Conservation (phyloP, 2,113 vertebrate genomes). For the Malurus melanocephalus region DNA sequence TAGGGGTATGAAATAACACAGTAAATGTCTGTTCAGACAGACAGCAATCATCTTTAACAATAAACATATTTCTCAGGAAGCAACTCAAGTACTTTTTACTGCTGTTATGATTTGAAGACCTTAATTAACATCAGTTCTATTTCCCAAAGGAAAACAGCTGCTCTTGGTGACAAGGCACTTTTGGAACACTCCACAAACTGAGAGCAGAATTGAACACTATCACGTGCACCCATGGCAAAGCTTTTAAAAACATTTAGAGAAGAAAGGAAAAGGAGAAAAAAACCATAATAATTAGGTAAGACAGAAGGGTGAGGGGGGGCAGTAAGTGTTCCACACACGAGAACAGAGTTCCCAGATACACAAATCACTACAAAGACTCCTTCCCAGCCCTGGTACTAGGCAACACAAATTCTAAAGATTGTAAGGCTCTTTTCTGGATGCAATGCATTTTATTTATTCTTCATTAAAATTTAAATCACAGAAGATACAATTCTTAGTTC, state of each 20-base stretch:
- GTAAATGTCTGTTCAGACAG: neutral
- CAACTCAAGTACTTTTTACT: neutral
- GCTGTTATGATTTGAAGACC: neutral
- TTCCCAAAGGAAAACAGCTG: slow-evolving; percentile 32
- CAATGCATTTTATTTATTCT: neutral
- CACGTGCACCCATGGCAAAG: neutral
- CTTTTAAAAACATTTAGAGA: neutral
- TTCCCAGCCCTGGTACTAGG: neutral
- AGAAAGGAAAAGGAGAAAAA: neutral
- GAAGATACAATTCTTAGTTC: neutral
- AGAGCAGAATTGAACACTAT: neutral
- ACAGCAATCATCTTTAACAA: neutral
- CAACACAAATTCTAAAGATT: neutral
- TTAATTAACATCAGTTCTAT: slow-evolving; percentile 21
- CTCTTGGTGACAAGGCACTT: neutral
- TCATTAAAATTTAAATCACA: neutral
- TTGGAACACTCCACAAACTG: neutral
- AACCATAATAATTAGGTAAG: neutral
- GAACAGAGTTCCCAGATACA: neutral
- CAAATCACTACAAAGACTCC: neutral
- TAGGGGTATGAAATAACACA: neutral
- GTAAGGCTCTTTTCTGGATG: neutral
- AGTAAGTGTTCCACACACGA: neutral
- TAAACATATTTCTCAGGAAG: neutral
- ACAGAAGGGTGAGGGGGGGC: neutral